These are phyloP conservation scores for Hypolimnas misippus DNA, from an alignment of 2,888 invertebrate genomes.

Conservation along the genomic window DNA sequence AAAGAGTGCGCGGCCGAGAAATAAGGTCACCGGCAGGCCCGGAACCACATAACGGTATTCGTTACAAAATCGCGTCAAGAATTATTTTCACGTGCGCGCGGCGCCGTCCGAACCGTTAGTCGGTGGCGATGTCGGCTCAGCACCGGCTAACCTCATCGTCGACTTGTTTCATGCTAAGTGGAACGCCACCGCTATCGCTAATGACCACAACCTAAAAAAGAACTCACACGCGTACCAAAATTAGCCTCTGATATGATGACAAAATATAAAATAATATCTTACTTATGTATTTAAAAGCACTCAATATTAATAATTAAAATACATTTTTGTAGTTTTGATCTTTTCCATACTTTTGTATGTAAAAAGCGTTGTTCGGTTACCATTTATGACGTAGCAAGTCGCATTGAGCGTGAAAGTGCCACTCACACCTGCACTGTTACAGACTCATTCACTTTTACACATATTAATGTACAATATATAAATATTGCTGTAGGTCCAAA, in stretches of 20 bases:
- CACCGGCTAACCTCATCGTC: constrained; percentile 59
- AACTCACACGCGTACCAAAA: constrained; percentile 21
- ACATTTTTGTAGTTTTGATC: constrained; percentile 43
- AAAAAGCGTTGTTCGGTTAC: constrained; percentile 54
- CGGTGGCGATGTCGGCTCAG: constrained; percentile 56
- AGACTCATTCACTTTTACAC: constrained; percentile 69
- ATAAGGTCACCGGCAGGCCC: constrained; percentile 81
- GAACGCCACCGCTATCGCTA: constrained; percentile 56
- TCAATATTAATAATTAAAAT: constrained; percentile 45
- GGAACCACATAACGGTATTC: constrained; percentile 81
- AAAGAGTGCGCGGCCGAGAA: constrained; percentile 72
- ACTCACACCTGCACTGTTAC: constrained; percentile 64
- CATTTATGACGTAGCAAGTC: constrained; percentile 33
- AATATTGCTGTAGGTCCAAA: constrained; percentile 48
- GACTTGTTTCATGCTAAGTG: constrained; percentile 60
- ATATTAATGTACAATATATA: constrained; percentile 41
- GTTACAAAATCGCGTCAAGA: constrained; percentile 83
- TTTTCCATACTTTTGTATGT: constrained; percentile 52
- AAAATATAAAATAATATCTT: constrained; percentile 28
- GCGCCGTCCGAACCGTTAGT: constrained; percentile 71
- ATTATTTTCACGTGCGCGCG: constrained; percentile 81
- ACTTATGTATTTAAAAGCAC: constrained; percentile 16
- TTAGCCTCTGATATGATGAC: constrained; percentile 28
- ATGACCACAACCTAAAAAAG: constrained; percentile 43
- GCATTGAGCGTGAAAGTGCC: constrained; percentile 74